Conservation (phyloP, 2,113 vertebrate genomes). For the Neogobius melanostomus region DNA sequence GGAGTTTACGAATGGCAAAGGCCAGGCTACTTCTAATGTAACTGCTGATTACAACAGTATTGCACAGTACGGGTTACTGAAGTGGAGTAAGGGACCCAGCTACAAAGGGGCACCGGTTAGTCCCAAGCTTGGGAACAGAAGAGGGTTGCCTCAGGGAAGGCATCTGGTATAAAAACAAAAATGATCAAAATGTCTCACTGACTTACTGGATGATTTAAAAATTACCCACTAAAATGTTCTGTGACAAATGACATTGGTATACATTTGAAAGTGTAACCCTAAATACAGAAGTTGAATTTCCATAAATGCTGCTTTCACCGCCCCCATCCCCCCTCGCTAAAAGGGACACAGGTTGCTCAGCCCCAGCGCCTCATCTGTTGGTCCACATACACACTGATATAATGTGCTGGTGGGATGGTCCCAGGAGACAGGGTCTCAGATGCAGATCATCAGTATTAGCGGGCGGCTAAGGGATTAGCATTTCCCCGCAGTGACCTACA, state of each 20-base stretch:
- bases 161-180: too few species aligned
- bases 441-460: slow-evolving; percentile 80
- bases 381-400: slow-evolving; percentile 27
- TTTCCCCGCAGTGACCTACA: slow-evolving; percentile 77
- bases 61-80: too few species aligned
- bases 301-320: slow-evolving; percentile 34
- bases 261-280: slow-evolving; percentile 40
- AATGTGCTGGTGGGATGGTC: slow-evolving; percentile 33
- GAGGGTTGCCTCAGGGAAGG: too few species aligned
- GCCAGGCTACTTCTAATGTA: too few species aligned
- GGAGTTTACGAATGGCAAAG: too few species aligned
- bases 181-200: too few species aligned
- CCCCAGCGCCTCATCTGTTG: slow-evolving; percentile 65
- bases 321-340: slow-evolving; percentile 36
- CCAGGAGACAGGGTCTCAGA: slow-evolving; percentile 78
- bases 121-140: too few species aligned
- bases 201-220: too few species aligned
- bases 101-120: too few species aligned
- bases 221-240: slow-evolving; percentile 24
- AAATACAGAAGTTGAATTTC: slow-evolving; percentile 9
- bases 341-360: slow-evolving; percentile 57
- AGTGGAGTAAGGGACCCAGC: too few species aligned
- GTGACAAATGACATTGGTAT: slow-evolving; percentile 68
- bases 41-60: too few species aligned
- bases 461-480: slow-evolving; percentile 75